Conservation (phyloP, 2,888 invertebrate genomes). For the Hipparchia semele region DNA sequence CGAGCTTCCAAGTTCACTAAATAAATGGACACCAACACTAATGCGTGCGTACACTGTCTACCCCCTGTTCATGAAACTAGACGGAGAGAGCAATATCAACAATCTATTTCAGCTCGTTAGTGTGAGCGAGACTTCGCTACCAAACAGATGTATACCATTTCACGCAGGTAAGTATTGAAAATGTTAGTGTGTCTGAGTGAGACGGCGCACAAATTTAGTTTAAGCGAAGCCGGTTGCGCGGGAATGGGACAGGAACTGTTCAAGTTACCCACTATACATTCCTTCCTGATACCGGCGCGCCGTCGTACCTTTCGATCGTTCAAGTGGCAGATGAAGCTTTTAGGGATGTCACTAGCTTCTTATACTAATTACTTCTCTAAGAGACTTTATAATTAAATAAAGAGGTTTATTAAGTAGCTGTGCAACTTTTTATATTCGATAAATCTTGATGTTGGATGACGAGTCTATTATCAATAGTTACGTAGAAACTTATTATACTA, state of each 20-base stretch:
- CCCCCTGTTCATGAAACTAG: conserved; percentile 78
- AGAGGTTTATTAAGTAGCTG: neutral
- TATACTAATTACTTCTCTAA: conserved; percentile 34
- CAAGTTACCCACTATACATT: conserved; percentile 83
- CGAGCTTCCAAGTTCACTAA: conserved; percentile 83
- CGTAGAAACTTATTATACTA: too few relatives aligned
- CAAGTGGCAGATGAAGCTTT: conserved; percentile 83
- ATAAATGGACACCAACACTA: conserved; percentile 82
- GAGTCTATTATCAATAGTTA: too few relatives aligned
- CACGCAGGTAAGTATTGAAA: conserved; percentile 82
- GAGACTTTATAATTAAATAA: conserved; percentile 7
- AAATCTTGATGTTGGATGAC: neutral
- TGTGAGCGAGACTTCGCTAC: conserved; percentile 64
- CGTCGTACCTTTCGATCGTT: conserved; percentile 83
- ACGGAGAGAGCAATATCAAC: conserved; percentile 78
- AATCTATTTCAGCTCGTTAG: conserved; percentile 64
- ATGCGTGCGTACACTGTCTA: conserved; percentile 76
- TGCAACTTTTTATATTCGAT: neutral
- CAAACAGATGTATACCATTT: conserved; percentile 83
- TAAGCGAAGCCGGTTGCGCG: conserved; percentile 74
- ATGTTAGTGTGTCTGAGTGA: conserved; percentile 77
- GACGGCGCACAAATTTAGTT: conserved; percentile 75
- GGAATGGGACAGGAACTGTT: conserved; percentile 76
- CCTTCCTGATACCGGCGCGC: conserved; percentile 81
- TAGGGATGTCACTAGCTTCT: conserved; percentile 72